A percentile compares a stretch with the other conserved stretches of the same genome.
Evolutionary conservation across 1,140 invertebrate species (phyloP).

Genomic region (Drosophila sechellia): DNA sequence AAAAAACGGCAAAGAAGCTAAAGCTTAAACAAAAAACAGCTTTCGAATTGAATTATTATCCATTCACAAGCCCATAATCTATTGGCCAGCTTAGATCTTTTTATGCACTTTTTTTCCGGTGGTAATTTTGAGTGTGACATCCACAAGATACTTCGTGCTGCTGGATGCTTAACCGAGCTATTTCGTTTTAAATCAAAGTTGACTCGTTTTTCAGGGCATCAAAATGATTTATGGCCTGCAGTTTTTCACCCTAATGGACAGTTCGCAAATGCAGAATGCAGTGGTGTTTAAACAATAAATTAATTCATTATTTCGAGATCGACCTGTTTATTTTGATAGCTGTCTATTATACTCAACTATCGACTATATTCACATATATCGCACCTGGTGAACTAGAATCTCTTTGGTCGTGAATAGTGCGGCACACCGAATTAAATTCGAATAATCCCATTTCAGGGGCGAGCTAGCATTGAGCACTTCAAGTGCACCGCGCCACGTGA

Average conservation of each 20-base stretch:
- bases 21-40: not conserved
- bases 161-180: too few relatives aligned
- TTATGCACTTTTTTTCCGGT: not conserved
- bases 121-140: not conserved
- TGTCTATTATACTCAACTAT: too few relatives aligned
- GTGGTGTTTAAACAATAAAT: not conserved
- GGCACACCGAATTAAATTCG: not conserved
- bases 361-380: too few relatives aligned
- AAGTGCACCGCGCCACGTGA: constrained; percentile 43
- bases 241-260: too few relatives aligned
- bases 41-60: constrained; percentile 31
- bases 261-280: not conserved
- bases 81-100: constrained; percentile 9
- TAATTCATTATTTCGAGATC: not conserved
- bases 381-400: not conserved
- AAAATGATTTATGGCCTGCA: too few relatives aligned
- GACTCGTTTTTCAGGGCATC: not conserved
- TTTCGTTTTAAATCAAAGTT: not conserved
- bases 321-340: not conserved
- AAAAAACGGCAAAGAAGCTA: constrained; percentile 18
- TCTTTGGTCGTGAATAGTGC: not conserved
- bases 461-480: constrained; percentile 31
- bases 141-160: not conserved
- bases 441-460: constrained; percentile 24
- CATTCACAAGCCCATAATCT: constrained; percentile 11